Evolutionary conservation across 2,113 vertebrate species (phyloP).

Genomic region (Burhinus oedicnemus): DNA sequence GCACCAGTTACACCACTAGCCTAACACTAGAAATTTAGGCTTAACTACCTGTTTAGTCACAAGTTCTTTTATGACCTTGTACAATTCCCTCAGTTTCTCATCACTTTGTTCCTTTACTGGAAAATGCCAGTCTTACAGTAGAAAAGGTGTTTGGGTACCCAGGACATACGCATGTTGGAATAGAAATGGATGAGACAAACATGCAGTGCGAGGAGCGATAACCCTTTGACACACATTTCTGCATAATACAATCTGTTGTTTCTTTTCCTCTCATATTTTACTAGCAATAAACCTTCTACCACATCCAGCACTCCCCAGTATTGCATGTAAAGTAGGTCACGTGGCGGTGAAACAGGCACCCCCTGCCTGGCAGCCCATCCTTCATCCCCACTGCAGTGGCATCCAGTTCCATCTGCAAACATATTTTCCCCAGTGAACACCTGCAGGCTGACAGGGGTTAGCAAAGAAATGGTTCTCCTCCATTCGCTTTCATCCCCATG

Average conservation of each 20-base stretch:
- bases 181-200: neutral
- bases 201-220: neutral
- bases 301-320: neutral
- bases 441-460: neutral
- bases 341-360: neutral
- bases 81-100: neutral
- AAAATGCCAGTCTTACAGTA: neutral
- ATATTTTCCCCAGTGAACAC: neutral
- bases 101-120: neutral
- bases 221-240: neutral
- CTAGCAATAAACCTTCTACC: neutral
- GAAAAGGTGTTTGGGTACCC: neutral
- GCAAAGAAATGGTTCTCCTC: neutral
- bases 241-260: neutral
- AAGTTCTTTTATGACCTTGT: neutral
- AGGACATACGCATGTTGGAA: accelerated
- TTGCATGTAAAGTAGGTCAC: neutral
- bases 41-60: neutral
- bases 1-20: neutral
- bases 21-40: neutral
- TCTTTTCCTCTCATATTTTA: neutral
- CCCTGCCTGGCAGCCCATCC: neutral
- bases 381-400: neutral
- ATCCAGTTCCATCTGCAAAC: neutral
- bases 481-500: neutral